A percentile compares a stretch with the other conserved stretches of the same genome.
Conservation (phyloP, 2,113 vertebrate species). For the Columba janthina region DNA sequence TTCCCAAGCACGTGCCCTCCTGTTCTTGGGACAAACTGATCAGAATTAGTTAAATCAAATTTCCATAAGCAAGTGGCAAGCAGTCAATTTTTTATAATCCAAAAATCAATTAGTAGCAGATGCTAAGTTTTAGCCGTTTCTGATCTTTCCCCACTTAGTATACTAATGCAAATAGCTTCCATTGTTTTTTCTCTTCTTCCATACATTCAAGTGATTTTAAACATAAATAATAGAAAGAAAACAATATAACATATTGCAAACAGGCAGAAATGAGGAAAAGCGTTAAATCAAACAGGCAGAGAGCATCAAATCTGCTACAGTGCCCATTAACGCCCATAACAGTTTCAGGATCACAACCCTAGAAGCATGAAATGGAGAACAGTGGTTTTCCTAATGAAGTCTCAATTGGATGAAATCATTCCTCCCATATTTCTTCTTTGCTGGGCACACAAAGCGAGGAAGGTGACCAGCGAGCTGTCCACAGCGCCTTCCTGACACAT, state of each 20-base stretch:
- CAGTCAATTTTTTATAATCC: not conserved
- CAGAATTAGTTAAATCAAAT: not conserved
- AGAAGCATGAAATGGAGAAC: not conserved
- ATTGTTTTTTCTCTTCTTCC: not conserved
- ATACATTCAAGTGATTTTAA: not conserved
- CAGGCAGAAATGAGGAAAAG: not conserved
- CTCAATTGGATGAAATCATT: not conserved
- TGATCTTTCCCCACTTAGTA: not conserved
- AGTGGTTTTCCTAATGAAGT: not conserved
- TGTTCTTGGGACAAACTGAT: not conserved
- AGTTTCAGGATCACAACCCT: not conserved
- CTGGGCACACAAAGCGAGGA: not conserved
- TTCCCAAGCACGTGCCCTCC: not conserved
- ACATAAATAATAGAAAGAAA: not conserved
- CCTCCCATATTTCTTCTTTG: not conserved
- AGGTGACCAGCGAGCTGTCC: not conserved
- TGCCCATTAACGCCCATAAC: not conserved
- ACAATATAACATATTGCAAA: not conserved
- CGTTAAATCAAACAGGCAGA: not conserved
- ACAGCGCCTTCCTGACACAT: too few species aligned
- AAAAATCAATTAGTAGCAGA: not conserved
- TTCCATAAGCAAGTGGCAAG: not conserved
- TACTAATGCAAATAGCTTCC: not conserved
- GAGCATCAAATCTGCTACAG: not conserved
- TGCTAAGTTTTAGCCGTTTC: not conserved